A percentile compares a stretch with the other conserved stretches of the same genome.
phyloP scores from a whole-genome alignment of 2,113 vertebrate genomes.

The Entosphenus tridentatus region DNA sequence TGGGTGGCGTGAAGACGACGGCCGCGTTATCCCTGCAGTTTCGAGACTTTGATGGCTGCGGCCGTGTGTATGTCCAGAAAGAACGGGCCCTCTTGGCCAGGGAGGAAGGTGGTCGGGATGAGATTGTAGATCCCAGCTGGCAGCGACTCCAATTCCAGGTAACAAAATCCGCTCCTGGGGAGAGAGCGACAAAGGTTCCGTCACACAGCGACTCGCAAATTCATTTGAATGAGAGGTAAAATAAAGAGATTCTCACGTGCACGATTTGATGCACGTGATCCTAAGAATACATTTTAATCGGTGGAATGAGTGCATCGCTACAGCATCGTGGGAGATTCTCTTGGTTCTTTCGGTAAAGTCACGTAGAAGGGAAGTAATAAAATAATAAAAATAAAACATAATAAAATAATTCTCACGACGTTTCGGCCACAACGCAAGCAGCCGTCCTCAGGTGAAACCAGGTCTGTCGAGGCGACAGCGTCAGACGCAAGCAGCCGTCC shows the following conservation, averaged over 20 bases:
- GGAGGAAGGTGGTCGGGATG: constrained; percentile 75
- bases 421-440: too few species aligned
- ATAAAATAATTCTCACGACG: too few species aligned
- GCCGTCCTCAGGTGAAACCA: too few species aligned
- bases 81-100: constrained; percentile 89
- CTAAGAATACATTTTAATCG: constrained; percentile 10
- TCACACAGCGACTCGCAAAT: background rate
- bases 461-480: too few species aligned
- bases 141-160: constrained; percentile 50
- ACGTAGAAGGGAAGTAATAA: too few species aligned
- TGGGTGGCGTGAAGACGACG: too few species aligned
- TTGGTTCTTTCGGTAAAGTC: too few species aligned
- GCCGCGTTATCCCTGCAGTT: constrained; percentile 43
- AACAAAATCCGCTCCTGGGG: constrained; percentile 78
- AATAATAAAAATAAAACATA: too few species aligned
- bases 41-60: constrained; percentile 42
- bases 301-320: background rate
- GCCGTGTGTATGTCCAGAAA: constrained; percentile 72
- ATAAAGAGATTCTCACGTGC: too few species aligned
- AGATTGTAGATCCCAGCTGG: constrained; percentile 72
- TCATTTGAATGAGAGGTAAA: background rate
- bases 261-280: too few species aligned
- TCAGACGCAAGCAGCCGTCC: too few species aligned
- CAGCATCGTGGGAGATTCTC: background rate
- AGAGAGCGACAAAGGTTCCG: constrained; percentile 1